A percentile compares a stretch with the other conserved stretches of the same genome.
phyloP scores from a whole-genome alignment of 2,888 invertebrate species.

The Baronia brevicornis region DNA sequence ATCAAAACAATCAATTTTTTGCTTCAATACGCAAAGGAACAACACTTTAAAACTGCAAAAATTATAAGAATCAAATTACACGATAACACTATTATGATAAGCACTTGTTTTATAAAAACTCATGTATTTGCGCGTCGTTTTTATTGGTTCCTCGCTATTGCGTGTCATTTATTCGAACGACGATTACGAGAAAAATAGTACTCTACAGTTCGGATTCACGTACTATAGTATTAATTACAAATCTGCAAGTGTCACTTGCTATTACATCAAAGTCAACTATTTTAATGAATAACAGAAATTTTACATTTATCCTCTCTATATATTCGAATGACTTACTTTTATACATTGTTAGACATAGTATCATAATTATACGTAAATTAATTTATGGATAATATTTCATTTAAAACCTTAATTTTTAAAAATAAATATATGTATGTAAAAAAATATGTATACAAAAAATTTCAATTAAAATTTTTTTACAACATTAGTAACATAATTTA shows the following conservation, averaged over 20 bases:
- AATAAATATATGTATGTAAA: too few relatives aligned
- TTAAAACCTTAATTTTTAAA: too few relatives aligned
- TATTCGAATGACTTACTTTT: too few relatives aligned
- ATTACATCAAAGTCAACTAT: conserved; percentile 5
- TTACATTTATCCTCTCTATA: too few relatives aligned
- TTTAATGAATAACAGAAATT: conserved; percentile 3
- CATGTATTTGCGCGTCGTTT: conserved; percentile 68
- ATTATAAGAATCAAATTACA: conserved; percentile 40
- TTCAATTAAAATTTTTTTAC: too few relatives aligned
- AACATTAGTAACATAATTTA: too few relatives aligned
- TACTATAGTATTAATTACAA: conserved; percentile 6
- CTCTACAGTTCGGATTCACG: conserved; percentile 30
- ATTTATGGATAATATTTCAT: too few relatives aligned
- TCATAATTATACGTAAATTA: too few relatives aligned
- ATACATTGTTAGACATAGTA: too few relatives aligned
- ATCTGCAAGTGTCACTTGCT: conserved; percentile 7
- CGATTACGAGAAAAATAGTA: conserved; percentile 50
- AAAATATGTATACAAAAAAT: too few relatives aligned
- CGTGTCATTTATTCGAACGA: conserved; percentile 72
- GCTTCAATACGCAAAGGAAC: conserved; percentile 36
- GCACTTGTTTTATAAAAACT: conserved; percentile 58
- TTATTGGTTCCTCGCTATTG: conserved; percentile 68
- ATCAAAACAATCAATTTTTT: conserved; percentile 64
- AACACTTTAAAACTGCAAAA: conserved; percentile 30
- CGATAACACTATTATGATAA: conserved; percentile 45